Conservation (phyloP, 2,888 invertebrate species). For the Sisyra terminalis region DNA sequence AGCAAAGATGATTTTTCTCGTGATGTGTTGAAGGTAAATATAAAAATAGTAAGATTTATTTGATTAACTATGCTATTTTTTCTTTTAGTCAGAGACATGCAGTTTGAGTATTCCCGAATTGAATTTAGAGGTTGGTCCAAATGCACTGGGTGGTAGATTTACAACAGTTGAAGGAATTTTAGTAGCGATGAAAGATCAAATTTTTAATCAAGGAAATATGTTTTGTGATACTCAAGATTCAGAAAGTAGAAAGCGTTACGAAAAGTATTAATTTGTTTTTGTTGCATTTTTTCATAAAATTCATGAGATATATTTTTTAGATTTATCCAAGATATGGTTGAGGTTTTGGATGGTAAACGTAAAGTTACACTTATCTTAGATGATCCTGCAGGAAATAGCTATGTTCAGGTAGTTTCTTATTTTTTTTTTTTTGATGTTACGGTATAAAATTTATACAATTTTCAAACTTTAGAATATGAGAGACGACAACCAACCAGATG, state of each 20-base stretch:
- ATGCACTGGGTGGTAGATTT: constrained; percentile 81
- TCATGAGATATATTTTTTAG: constrained; percentile 17
- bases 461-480: constrained; percentile 42
- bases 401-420: constrained; percentile 51
- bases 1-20: constrained; percentile 65
- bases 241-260: constrained; percentile 34
- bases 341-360: constrained; percentile 42
- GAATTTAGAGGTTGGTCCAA: constrained; percentile 70
- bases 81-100: constrained; percentile 60
- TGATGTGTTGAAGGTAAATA: constrained; percentile 74
- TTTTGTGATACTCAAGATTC: constrained; percentile 55
- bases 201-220: constrained; percentile 46
- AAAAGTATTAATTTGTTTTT: constrained; percentile 18
- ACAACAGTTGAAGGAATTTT: constrained; percentile 89
- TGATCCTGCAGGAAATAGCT: constrained; percentile 96
- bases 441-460: constrained; percentile 7
- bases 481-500: constrained; percentile 48
- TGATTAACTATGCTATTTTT: neutral
- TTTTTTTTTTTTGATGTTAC: neutral
- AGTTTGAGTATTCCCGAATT: constrained; percentile 68
- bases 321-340: constrained; percentile 50
- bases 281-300: neutral
- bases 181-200: constrained; percentile 58
- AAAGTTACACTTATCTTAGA: constrained; percentile 68
- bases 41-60: neutral